Percentiles rank a stretch among this genome's conserved stretches.
Conservation (phyloP, 1,140 invertebrate genomes). For the Panulirus ornatus region DNA sequence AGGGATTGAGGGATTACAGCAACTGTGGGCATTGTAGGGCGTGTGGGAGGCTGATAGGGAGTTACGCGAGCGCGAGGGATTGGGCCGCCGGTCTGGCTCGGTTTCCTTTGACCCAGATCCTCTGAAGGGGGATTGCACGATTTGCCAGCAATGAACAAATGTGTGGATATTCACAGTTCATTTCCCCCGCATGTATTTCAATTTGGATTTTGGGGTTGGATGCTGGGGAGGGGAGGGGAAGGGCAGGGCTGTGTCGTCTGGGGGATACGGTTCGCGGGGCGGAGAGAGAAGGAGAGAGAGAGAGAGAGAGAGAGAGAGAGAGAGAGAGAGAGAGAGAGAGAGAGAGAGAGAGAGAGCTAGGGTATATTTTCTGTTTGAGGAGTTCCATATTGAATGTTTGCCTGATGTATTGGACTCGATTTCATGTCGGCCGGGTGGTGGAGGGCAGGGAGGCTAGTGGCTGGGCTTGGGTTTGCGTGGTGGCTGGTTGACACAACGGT, state of each 20-base stretch:
- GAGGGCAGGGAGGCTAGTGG: neutral
- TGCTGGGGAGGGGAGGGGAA: neutral
- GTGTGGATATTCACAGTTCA: slow-evolving; percentile 1
- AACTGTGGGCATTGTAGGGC: neutral
- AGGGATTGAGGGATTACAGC: neutral
- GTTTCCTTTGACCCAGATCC: neutral
- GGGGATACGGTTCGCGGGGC: neutral
- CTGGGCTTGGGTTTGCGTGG: neutral
- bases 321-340: neutral
- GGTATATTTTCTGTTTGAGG: slow-evolving; percentile 4
- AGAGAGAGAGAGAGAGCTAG: neutral
- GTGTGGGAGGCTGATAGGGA: neutral
- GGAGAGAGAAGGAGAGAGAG: neutral
- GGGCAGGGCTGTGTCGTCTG: neutral
- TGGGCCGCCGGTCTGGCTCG: neutral
- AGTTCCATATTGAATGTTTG: slow-evolving; percentile 8
- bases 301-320: neutral
- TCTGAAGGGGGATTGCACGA: slow-evolving; percentile 4
- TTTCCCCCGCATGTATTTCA: slow-evolving; percentile 10
- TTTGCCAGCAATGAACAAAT: slow-evolving; percentile 10
- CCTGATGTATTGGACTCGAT: slow-evolving; percentile 2
- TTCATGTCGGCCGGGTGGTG: neutral
- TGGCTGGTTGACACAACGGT: neutral
- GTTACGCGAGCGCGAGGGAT: neutral
- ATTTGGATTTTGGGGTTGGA: neutral